These are phyloP conservation scores for Meteorus cinctellus DNA, from an alignment of 2,888 invertebrate genomes.

Conservation along the genomic window DNA sequence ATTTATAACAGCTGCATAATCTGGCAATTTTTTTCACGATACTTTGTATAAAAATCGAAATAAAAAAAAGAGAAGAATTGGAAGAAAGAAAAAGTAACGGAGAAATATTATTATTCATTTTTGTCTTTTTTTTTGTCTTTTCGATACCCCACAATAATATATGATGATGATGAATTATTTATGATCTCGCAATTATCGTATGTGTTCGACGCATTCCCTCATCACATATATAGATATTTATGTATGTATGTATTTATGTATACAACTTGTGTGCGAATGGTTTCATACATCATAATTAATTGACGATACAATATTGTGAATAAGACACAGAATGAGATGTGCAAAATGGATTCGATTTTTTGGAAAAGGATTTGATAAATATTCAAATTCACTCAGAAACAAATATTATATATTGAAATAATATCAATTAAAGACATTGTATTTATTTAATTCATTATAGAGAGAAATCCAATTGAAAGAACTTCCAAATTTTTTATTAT, in stretches of 20 bases:
- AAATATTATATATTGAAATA: too few species aligned
- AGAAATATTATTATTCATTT: constrained; percentile 5
- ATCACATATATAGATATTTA: background rate
- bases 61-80: constrained; percentile 9
- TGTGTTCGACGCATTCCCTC: constrained; percentile 38
- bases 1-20: constrained; percentile 32
- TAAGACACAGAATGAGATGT: constrained; percentile 23
- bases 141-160: constrained; percentile 10
- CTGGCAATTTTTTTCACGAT: constrained; percentile 16
- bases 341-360: constrained; percentile 2
- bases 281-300: constrained; percentile 38
- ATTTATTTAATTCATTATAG: too few species aligned
- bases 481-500: too few species aligned
- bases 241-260: background rate
- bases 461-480: too few species aligned
- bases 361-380: too few species aligned
- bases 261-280: background rate
- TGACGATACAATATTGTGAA: constrained; percentile 33
- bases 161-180: constrained; percentile 48
- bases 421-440: too few species aligned
- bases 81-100: background rate
- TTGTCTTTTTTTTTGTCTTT: constrained; percentile 26
- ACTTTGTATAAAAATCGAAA: background rate
- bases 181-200: constrained; percentile 51
- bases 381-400: too few species aligned